Evolutionary conservation across 2,888 invertebrate species (phyloP), one percentile per base, ranked within the genome.

Genomic region (Pristionchus entomophagus): DNA sequence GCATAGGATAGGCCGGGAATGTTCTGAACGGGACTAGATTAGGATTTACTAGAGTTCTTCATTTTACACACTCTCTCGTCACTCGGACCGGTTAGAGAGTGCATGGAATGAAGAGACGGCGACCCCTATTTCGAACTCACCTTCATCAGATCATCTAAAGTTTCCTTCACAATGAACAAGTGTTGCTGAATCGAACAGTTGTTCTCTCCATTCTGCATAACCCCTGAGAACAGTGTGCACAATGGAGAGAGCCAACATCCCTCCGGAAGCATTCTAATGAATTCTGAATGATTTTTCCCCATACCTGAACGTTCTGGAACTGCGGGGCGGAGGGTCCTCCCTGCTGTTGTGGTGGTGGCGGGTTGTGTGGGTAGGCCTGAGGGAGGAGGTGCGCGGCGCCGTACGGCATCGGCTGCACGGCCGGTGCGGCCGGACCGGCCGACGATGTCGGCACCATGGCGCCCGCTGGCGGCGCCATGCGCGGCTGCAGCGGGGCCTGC

Each of bases 231-330:
- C n/a, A n/a, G n/a, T n/a, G n/a, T n/a, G n/a, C n/a, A n/a, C n/a
- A n/a, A n/a, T n/a, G n/a, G n/a, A n/a, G n/a, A n/a, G n/a, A n/a
- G n/a, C n/a, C n/a, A n/a, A n/a, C n/a, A n/a, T n/a, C n/a, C n/a
- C n/a, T n/a, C n/a, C n/a, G n/a, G n/a, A n/a, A n/a, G n/a, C n/a
- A n/a, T n/a, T n/a, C n/a, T 59, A n/a, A 59, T 12, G 19, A n/a
- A 59, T 59, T 59, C 26, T 59, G 6, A 26, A 5, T 8, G 29
- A 12, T 29, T 65, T 19, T 65, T 12, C 29, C 29, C 8, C 6
- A 65, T 65, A 78, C 78, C 78, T 78, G 78, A 1, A 78, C 32
- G 51, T 78, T 78, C 49, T 78, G 78, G 51, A 78, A 78, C 49
- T 78, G 78, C 32, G 78, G 78, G 6, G 29, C 51, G 8, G 22